A percentile compares a stretch with the other conserved stretches of the same genome.
phyloP scores from a whole-genome alignment of 1,140 invertebrate genomes.

The Parasteatoda tepidariorum region DNA sequence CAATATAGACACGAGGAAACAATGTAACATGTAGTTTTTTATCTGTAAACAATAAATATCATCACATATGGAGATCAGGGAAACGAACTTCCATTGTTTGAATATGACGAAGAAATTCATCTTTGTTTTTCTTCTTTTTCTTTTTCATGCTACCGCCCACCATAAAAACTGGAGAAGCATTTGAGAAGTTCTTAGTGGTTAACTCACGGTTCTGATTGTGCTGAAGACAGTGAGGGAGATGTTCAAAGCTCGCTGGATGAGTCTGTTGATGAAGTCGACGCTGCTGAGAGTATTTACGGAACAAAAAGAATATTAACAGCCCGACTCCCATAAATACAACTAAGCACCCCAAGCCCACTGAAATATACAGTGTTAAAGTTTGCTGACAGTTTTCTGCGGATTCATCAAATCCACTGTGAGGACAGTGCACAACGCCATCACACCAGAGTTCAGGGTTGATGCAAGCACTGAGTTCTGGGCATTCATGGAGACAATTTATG shows the following conservation, averaged over 20 bases:
- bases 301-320: slow-evolving; percentile 21
- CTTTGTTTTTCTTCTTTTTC: slow-evolving; percentile 49
- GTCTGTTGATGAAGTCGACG: slow-evolving; percentile 30
- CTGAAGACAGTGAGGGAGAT: slow-evolving; percentile 39
- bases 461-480: slow-evolving; percentile 87
- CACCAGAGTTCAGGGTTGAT: slow-evolving; percentile 90
- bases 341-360: slow-evolving; percentile 32
- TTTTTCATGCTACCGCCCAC: slow-evolving; percentile 29
- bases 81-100: slow-evolving; percentile 56
- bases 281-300: slow-evolving; percentile 3
- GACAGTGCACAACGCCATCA: slow-evolving; percentile 85
- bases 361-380: slow-evolving; percentile 53
- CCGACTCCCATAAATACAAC: neutral
- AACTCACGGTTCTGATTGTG: slow-evolving; percentile 46
- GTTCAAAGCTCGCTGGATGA: slow-evolving; percentile 22
- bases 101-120: slow-evolving; percentile 42
- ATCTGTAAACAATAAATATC: neutral
- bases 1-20: slow-evolving; percentile 38
- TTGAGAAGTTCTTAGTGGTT: slow-evolving; percentile 31
- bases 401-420: slow-evolving; percentile 87
- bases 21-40: neutral
- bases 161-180: slow-evolving; percentile 38
- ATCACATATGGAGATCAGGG: slow-evolving; percentile 56
- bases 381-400: slow-evolving; percentile 74
- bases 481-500: slow-evolving; percentile 81